Conservation (phyloP, 2,113 vertebrate genomes). For the Melanostigma gelatinosum region DNA sequence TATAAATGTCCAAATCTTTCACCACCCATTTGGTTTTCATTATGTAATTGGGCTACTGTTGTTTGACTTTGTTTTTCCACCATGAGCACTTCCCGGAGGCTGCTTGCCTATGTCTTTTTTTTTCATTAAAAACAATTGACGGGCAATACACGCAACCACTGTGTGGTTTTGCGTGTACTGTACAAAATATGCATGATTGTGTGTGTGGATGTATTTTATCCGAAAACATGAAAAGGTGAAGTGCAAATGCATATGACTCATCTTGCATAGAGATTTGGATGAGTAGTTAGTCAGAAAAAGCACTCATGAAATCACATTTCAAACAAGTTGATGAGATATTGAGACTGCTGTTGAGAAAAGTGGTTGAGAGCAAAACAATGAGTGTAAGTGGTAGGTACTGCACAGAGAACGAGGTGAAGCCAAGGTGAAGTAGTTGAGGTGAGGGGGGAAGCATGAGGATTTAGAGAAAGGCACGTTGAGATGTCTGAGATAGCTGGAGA, state of each 20-base stretch:
- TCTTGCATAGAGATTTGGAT: neutral
- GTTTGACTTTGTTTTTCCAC: no score
- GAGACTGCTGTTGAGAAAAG: conserved; percentile 7
- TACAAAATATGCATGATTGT: neutral
- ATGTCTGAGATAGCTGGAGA: neutral
- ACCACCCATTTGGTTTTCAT: no score
- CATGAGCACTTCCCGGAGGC: no score
- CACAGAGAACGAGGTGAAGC: neutral
- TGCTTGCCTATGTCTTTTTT: no score
- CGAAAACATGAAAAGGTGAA: neutral
- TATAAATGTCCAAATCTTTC: no score
- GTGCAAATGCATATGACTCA: conserved; percentile 14
- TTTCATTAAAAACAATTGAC: no score
- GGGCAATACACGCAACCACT: no score
- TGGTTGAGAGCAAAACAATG: neutral
- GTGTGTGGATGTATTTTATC: neutral
- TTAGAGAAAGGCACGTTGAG: neutral
- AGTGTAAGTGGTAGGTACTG: neutral
- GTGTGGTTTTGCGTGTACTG: neutral
- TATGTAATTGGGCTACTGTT: no score
- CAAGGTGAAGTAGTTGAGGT: conserved; percentile 13
- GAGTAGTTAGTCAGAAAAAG: conserved; percentile 11
- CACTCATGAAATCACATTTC: neutral
- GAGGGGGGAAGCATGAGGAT: neutral
- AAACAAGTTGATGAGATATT: neutral